Conservation (phyloP, 2,888 invertebrate genomes). For the Uloborus plumipes region DNA sequence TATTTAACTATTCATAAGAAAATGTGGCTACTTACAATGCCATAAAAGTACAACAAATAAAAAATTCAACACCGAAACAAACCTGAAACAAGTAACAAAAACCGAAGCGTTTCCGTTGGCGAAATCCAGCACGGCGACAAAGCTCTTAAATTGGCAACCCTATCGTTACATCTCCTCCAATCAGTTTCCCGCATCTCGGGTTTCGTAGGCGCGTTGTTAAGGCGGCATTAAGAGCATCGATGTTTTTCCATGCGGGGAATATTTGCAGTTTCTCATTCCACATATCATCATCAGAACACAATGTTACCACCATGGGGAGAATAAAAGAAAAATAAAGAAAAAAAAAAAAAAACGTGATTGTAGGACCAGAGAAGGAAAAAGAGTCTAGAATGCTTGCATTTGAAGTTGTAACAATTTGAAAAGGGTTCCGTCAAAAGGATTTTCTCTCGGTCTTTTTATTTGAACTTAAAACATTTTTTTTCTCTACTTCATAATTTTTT, state of each 20-base stretch:
- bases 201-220: conserved; percentile 34
- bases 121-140: neutral
- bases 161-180: conserved; percentile 13
- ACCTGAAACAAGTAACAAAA: no score
- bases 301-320: no score
- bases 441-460: neutral
- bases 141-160: conserved; percentile 20
- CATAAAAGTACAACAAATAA: no score
- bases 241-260: conserved; percentile 20
- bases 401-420: neutral
- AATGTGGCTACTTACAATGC: no score
- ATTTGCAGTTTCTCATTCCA: conserved; percentile 12
- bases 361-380: neutral
- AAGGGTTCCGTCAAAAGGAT: neutral
- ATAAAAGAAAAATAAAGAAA: neutral
- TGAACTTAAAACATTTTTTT: no score
- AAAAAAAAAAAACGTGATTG: neutral
- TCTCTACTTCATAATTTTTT: no score
- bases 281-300: neutral
- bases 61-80: no score
- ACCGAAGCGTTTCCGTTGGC: no score
- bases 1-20: no score
- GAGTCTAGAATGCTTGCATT: neutral
- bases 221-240: conserved; percentile 24
- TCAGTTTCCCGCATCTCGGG: conserved; percentile 41